Percentiles rank a stretch among this genome's conserved stretches.
Evolutionary conservation across 2,797 vertebrate genomes (phyloP).

Genomic region (Centroberyx gerrardi): DNA sequence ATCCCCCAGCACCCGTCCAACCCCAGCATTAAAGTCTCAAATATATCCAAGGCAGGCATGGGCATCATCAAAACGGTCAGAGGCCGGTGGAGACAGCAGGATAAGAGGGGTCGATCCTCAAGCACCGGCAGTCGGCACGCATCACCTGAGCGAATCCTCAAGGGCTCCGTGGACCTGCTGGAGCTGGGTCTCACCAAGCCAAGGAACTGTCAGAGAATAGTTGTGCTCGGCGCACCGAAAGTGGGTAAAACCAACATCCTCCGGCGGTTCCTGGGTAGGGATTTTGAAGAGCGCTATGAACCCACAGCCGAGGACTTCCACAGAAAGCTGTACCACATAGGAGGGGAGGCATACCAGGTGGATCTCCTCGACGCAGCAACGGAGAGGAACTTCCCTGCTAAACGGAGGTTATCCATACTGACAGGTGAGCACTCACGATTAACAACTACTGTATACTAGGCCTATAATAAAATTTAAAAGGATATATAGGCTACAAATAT

Average conservation of each 20-base stretch:
- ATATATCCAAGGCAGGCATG: conserved; percentile 68
- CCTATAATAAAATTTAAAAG: too few species aligned
- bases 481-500: too few species aligned
- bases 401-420: conserved; percentile 84
- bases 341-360: conserved; percentile 81
- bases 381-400: conserved; percentile 85
- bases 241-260: conserved; percentile 85
- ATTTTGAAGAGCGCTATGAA: conserved; percentile 82
- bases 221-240: conserved; percentile 83
- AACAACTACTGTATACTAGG: neutral
- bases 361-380: conserved; percentile 84
- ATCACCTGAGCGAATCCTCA: conserved; percentile 59
- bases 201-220: conserved; percentile 81
- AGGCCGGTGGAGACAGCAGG: conserved; percentile 71
- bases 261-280: conserved; percentile 76
- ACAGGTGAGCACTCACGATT: conserved; percentile 75
- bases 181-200: conserved; percentile 72
- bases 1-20: conserved; percentile 44
- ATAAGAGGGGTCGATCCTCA: conserved; percentile 63
- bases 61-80: conserved; percentile 76
- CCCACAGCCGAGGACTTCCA: conserved; percentile 85
- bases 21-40: conserved; percentile 50
- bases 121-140: conserved; percentile 63
- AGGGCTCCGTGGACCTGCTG: conserved; percentile 66
- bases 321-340: conserved; percentile 85